Evolutionary conservation across 2,797 vertebrate species (phyloP), one percentile per base, ranked within the genome.

Genomic region (Lutjanus argentimaculatus): DNA sequence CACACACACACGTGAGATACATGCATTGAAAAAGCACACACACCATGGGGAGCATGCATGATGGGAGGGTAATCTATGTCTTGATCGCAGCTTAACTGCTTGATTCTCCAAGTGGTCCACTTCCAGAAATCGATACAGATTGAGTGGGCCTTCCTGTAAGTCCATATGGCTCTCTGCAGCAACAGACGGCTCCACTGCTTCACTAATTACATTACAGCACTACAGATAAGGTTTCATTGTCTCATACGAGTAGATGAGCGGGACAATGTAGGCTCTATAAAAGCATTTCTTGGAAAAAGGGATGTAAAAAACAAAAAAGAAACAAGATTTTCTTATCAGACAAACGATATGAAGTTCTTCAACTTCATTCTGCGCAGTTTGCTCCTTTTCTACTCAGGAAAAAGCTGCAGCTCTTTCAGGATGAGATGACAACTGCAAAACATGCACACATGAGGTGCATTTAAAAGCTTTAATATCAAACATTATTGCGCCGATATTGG

Each of bases 41-140:
- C 21, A 55, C 11, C 15, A 15, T 3, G 5, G 49, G 52, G 16
- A 19, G 56, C 40, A 57, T 45, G 19, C 22, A 52, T n/a, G 57
- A 75, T 40, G 11, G 59, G 45, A 67, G 25, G 69, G 56, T 83
- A 72, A 85, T 88, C 75, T 75, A 6, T 16, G n/a, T 80, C 82
- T 73, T 77, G 55, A 81, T 91, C 12, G 5, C 75, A 65, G 70
- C 64, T 79, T 40, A 59, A 79, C 76, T 69, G 46, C 66, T 67
- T 62, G 58, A 17, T 84, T 81, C 57, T 75, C 63, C 7, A 30
- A 66, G 69, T 67, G 15, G 21, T 77, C 67, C 79, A 79, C 80
- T 88, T 85, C 75, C 77, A 84, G 67, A 57, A 80, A 91, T 92
- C 88, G 57, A 91, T 89, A 84, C 46, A 71, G 65, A 68, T 63